Evolutionary conservation across 1,140 invertebrate genomes (phyloP).

Genomic region (Eurytemora carolleeae): DNA sequence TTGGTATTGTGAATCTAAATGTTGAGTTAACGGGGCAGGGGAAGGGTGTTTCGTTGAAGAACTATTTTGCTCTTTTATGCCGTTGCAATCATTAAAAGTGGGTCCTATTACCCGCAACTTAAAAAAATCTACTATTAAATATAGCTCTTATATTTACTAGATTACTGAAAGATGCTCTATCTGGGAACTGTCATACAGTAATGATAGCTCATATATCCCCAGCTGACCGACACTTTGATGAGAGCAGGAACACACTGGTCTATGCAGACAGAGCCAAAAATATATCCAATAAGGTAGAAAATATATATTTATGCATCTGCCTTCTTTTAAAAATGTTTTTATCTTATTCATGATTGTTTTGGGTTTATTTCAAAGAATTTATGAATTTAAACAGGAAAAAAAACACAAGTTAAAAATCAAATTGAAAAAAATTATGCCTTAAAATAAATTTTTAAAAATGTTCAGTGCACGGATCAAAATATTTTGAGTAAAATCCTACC

Average conservation of each 20-base stretch:
- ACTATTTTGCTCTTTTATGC: no score
- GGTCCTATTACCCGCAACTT: no score
- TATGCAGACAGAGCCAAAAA: slow-evolving; percentile 82
- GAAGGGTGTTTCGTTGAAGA: no score
- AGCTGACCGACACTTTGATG: slow-evolving; percentile 51
- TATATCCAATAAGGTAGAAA: slow-evolving; percentile 41
- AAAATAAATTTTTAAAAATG: no score
- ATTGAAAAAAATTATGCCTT: not conserved
- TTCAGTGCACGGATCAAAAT: no score
- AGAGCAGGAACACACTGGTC: slow-evolving; percentile 72
- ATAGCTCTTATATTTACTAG: slow-evolving; percentile 18
- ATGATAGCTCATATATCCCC: slow-evolving; percentile 93
- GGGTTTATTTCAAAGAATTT: not conserved
- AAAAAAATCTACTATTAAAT: no score
- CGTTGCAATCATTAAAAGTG: no score
- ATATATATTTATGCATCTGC: slow-evolving; percentile 16
- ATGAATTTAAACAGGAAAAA: not conserved
- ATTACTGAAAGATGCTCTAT: slow-evolving; percentile 51
- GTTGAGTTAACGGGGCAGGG: no score
- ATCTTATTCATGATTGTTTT: not conserved
- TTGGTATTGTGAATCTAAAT: no score
- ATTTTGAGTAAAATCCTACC: no score
- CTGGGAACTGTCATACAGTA: slow-evolving; percentile 68
- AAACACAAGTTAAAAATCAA: not conserved
- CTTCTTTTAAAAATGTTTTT: slow-evolving; percentile 2